Conservation (phyloP, 2,113 vertebrate genomes). For the Cyanoderma ruficeps region DNA sequence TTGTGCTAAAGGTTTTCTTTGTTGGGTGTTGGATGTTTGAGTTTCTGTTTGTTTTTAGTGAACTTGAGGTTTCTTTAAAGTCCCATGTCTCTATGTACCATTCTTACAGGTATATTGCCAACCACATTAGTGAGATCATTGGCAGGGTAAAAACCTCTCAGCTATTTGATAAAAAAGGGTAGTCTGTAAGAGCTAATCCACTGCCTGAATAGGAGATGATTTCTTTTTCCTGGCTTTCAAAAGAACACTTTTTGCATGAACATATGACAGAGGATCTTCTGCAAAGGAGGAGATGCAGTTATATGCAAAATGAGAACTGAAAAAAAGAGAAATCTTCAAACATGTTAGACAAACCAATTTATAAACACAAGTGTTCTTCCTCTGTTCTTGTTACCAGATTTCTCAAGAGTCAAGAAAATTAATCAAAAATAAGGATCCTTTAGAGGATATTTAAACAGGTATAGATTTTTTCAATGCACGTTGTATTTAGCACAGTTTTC, state of each 20-base stretch:
- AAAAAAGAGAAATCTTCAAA: neutral
- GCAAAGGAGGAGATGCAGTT: neutral
- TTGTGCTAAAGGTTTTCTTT: neutral
- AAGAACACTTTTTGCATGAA: neutral
- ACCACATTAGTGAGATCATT: neutral
- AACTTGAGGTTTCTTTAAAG: neutral
- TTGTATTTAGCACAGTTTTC: conserved; percentile 9
- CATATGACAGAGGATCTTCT: neutral
- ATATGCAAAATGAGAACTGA: neutral
- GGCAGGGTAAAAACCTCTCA: neutral
- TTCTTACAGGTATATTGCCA: neutral
- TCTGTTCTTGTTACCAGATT: conserved; percentile 17
- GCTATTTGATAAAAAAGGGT: neutral
- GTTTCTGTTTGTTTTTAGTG: neutral
- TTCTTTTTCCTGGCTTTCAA: neutral
- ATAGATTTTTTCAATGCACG: neutral
- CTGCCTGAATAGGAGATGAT: neutral
- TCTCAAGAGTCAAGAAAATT: conserved; percentile 38
- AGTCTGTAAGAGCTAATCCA: neutral
- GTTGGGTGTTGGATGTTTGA: neutral
- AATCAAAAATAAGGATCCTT: conserved; percentile 33
- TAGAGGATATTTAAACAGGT: conserved; percentile 26
- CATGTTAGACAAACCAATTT: conserved; percentile 34
- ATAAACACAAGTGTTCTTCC: conserved; percentile 21
- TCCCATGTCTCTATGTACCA: accelerated